phyloP scores from a whole-genome alignment of 2,797 vertebrate genomes.

The Petrocephalus sullivani region DNA sequence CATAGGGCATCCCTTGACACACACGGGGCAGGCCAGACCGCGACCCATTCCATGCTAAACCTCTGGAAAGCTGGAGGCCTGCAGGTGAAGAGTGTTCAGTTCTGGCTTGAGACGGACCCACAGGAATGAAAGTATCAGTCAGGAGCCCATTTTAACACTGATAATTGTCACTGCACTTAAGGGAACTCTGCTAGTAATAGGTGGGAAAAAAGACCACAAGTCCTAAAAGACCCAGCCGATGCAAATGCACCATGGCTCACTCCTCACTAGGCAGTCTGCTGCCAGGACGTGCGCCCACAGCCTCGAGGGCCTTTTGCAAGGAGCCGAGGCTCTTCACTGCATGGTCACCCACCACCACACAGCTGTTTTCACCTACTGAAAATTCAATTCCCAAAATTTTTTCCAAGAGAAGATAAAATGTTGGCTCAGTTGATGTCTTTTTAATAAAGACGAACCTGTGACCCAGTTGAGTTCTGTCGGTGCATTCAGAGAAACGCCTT shows the following conservation, averaged over 20 bases:
- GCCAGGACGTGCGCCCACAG: not conserved
- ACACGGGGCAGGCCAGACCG: not conserved
- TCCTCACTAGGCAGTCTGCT: not conserved
- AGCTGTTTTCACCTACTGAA: not conserved
- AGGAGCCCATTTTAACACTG: not conserved
- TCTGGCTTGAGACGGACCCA: not conserved
- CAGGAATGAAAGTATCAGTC: not conserved
- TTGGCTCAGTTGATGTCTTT: not conserved
- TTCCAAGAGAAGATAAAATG: not conserved
- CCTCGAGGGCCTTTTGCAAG: not conserved
- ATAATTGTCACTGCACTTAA: not conserved
- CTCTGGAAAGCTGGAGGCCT: not conserved
- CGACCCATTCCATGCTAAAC: not conserved
- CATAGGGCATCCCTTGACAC: not conserved
- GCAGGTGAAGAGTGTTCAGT: not conserved
- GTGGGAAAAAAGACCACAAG: not conserved
- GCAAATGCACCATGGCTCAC: too few relatives aligned
- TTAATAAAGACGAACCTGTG: not conserved
- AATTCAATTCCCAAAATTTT: not conserved
- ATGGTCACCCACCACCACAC: not conserved
- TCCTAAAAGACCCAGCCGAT: not conserved
- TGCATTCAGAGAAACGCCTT: not conserved
- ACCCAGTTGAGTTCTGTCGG: not conserved
- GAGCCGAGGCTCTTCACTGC: not conserved
- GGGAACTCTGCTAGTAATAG: not conserved